Evolutionary conservation across 92 coral and sea anemone genomes (phyloP), one percentile per base, ranked within the genome.

Genomic region (Siderastrea siderea): DNA sequence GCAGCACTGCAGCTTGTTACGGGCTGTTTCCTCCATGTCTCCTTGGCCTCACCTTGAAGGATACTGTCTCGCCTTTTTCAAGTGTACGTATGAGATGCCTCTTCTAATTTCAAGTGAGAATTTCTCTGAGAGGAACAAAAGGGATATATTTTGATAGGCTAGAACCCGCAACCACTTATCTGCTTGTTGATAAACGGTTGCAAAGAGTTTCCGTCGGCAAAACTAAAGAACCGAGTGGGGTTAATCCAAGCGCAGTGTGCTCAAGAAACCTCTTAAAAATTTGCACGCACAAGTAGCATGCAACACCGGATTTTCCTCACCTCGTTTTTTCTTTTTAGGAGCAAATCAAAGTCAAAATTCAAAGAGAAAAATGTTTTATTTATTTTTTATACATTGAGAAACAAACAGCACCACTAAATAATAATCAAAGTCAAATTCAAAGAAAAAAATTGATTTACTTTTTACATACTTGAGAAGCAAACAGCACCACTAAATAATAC

Each of bases 201-300:
- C 65, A 82, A 70, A 71, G 75, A 69, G 77, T 55, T 82, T 70
- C 86, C 78, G 86, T 82, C 78, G 86, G 86, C 86, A 82, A 70
- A 69, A 71, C 26, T n/a, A 69, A 79, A 58, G 68, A 52, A 82
- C 66, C 9, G 57, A 69, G 78, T 45, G 64, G 57, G 86, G 86
- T 82, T 82, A 82, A 82, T 82, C 86, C 86, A 57, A 12, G 50
- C 47, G 48, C 86, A 16, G 16, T 45, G 69, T 13, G 57, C 57
- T 82, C 77, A 82, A 82, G 58, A 11, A 47, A 47, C 68, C 86
- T 82, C 86, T 82, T 82, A 47, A 71, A 26, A 58, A 58, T 43
- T 70, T 68, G 86, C 86, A 82, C 86, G 86, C 86, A 69, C 77
- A 1, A 48, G 57, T 14, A 15, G 54, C 49, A 16, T 58, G 50